phyloP scores from a whole-genome alignment of 2,888 invertebrate species.

The Phortica okadai region DNA sequence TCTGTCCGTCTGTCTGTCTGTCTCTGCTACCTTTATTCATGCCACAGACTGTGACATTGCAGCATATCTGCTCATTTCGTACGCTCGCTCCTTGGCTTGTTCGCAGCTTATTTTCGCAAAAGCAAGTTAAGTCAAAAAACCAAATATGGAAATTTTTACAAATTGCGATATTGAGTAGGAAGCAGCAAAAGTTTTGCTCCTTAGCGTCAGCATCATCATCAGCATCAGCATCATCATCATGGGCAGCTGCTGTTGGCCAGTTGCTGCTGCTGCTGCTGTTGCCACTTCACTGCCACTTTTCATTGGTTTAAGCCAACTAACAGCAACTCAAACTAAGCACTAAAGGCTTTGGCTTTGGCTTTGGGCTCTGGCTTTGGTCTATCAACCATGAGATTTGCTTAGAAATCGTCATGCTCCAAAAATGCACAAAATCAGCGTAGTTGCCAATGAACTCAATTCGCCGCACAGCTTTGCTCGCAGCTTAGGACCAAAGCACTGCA shows the following conservation, averaged over 20 bases:
- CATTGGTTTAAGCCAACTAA: slow-evolving; percentile 39
- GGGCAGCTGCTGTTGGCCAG: not conserved
- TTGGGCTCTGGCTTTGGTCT: slow-evolving; percentile 42
- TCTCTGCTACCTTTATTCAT: too few relatives aligned
- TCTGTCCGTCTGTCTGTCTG: too few relatives aligned
- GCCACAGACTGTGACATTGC: too few relatives aligned
- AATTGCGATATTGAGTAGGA: slow-evolving; percentile 65
- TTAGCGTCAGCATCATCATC: slow-evolving; percentile 1
- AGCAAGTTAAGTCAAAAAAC: slow-evolving; percentile 44
- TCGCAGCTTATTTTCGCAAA: not conserved
- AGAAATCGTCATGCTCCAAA: slow-evolving; percentile 57
- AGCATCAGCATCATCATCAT: not conserved
- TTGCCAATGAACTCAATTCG: not conserved
- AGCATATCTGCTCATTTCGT: slow-evolving; percentile 14
- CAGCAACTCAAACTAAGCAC: slow-evolving; percentile 42
- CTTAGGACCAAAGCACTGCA: too few relatives aligned
- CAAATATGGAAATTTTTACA: slow-evolving; percentile 74
- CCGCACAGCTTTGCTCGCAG: not conserved
- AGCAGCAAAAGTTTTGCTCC: slow-evolving; percentile 35
- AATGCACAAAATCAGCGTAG: slow-evolving; percentile 63
- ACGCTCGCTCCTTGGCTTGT: not conserved
- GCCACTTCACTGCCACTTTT: slow-evolving; percentile 1
- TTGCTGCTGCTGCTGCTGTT: not conserved
- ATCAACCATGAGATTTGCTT: slow-evolving; percentile 52
- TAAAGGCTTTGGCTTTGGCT: slow-evolving; percentile 42